Base-by-base conservation (phyloP, 2,797 vertebrate genomes). In the Hyperoplus immaculatus region DNA sequence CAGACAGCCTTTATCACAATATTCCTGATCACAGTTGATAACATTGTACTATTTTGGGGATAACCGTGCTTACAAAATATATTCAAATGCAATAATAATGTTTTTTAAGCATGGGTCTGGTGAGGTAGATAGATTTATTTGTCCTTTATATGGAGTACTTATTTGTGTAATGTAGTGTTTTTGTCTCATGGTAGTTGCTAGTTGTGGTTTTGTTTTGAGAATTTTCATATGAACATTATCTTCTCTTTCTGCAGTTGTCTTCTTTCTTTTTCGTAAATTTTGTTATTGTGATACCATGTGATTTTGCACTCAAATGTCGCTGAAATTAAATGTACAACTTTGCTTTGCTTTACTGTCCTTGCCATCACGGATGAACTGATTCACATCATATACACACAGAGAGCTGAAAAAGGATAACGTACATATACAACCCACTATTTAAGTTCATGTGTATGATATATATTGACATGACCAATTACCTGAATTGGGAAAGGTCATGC, bases 1-100 rank as follows among this genome's bases (percentile, higher is more conserved):
- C 62, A 63, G 49, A 54, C 70, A 79, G 64, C 73, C 65, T 67
- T 53, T 64, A 61, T 77, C 36, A 58, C 29, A 39, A 8, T 57
- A 72, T 79, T 56, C 51, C 55, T 62, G 16, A 2, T 46, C 53
- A 12, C 9, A 1, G 14, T 15, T 12, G 14, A 18, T 77, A 5
- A 41, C 47, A 1, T 62, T n/a, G 15, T 4, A n/a, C 5, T 6
- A 6, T 18, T 50, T 36, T 72, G 67, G 16, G 6, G 2, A 69
- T 29, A 54, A n/a, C 4, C 0, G 5, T 42, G 53, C 60, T 61
- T 57, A 65, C 15, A 60, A 15, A 74, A 11, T 47, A 42, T 42
- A 47, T 68, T 69, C 21, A 45, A 8, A 55, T 10, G 15, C 9
- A 66, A 29, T 43, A 51, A 3, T 0, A 43, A 41, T 0, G 45